Conservation (phyloP, 1,140 invertebrate species). For the Cecropterus lyciades region DNA sequence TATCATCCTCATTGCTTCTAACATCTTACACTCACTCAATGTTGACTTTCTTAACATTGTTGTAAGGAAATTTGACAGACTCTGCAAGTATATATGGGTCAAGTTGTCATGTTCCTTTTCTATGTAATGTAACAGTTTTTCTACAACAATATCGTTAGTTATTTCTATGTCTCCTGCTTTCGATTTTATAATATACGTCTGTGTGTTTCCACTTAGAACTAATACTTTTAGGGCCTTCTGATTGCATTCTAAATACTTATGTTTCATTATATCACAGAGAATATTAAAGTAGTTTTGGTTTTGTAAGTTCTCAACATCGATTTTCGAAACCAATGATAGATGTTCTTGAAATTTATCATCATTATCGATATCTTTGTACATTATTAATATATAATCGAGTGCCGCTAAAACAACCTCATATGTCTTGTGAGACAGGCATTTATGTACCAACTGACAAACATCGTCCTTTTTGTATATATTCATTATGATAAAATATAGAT, state of each 20-base stretch:
- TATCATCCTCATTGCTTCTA: slow-evolving; percentile 53
- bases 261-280: slow-evolving; percentile 52
- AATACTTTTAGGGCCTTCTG: slow-evolving; percentile 64
- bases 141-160: slow-evolving; percentile 41
- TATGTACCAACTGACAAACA: slow-evolving; percentile 38
- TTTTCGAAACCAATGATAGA: slow-evolving; percentile 38
- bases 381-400: slow-evolving; percentile 60
- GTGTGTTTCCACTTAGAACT: slow-evolving; percentile 50
- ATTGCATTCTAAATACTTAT: slow-evolving; percentile 62
- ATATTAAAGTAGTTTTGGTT: slow-evolving; percentile 40
- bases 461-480: slow-evolving; percentile 39
- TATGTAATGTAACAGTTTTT: slow-evolving; percentile 48
- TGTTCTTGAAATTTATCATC: slow-evolving; percentile 55
- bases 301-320: slow-evolving; percentile 33
- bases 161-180: slow-evolving; percentile 39
- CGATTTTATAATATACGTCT: slow-evolving; percentile 47
- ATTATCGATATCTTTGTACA: slow-evolving; percentile 46
- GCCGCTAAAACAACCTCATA: slow-evolving; percentile 63
- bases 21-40: slow-evolving; percentile 33
- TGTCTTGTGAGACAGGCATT: slow-evolving; percentile 44
- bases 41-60: slow-evolving; percentile 28
- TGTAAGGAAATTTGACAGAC: slow-evolving; percentile 54
- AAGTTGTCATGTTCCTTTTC: slow-evolving; percentile 67
- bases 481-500: slow-evolving; percentile 50
- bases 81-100: slow-evolving; percentile 71